phyloP scores from a whole-genome alignment of 2,888 invertebrate genomes.

The Eilema caniola region DNA sequence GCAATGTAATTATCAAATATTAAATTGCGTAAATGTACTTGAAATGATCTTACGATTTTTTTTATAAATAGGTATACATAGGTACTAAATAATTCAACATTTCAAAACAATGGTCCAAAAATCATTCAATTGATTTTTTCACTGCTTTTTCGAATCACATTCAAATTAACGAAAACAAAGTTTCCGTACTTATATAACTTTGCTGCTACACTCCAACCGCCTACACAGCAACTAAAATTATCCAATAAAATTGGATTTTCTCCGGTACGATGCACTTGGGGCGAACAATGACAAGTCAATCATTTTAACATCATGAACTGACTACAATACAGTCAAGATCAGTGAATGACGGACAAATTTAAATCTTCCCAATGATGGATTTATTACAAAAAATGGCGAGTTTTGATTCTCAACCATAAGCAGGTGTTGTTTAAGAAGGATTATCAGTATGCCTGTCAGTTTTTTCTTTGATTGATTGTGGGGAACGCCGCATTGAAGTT shows the following conservation, averaged over 20 bases:
- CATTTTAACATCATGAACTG: slow-evolving; percentile 73
- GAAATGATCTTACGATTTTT: too few species aligned
- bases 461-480: slow-evolving; percentile 54
- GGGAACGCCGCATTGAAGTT: slow-evolving; percentile 27
- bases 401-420: slow-evolving; percentile 28
- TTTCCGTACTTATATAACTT: slow-evolving; percentile 40
- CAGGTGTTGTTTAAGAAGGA: slow-evolving; percentile 53
- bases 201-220: slow-evolving; percentile 44
- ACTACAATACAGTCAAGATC: slow-evolving; percentile 50
- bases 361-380: slow-evolving; percentile 62
- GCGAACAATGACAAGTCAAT: slow-evolving; percentile 71
- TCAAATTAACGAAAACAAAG: slow-evolving; percentile 22
- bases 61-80: too few species aligned
- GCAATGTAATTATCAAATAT: too few species aligned
- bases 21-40: too few species aligned
- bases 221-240: slow-evolving; percentile 69
- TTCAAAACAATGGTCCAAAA: too few species aligned
- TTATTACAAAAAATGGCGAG: slow-evolving; percentile 48
- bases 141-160: not conserved
- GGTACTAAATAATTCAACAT: too few species aligned
- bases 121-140: too few species aligned
- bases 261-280: slow-evolving; percentile 58
- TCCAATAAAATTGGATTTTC: slow-evolving; percentile 75
- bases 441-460: slow-evolving; percentile 42
- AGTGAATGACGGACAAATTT: slow-evolving; percentile 60